Evolutionary conservation across 2,888 invertebrate species (phyloP).

Genomic region (Zele albiditarsus): DNA sequence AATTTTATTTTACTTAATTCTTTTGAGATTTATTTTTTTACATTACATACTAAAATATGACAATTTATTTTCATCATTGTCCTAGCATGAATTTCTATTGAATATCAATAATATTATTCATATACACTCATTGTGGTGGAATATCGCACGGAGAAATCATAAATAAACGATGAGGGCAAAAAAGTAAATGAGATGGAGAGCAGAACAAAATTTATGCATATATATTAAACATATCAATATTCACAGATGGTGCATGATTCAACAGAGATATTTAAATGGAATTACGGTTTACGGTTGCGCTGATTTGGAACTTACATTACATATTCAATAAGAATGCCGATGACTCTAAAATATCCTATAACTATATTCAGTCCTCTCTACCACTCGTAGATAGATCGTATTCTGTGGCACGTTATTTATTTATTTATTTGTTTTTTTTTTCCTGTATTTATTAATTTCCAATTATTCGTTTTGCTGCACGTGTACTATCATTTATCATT

Average conservation of each 20-base stretch:
- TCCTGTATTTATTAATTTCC: slow-evolving; percentile 23
- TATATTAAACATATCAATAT: slow-evolving; percentile 36
- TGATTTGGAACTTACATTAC: slow-evolving; percentile 40
- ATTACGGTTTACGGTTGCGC: slow-evolving; percentile 22
- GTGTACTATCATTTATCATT: slow-evolving; percentile 27
- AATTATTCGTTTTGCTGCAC: slow-evolving; percentile 40
- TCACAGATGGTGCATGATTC: slow-evolving; percentile 47
- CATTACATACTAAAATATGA: neutral
- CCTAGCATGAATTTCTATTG: slow-evolving; percentile 28
- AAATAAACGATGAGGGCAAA: neutral
- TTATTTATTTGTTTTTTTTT: slow-evolving; percentile 38
- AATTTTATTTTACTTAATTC: neutral
- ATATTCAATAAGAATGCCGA: slow-evolving; percentile 25
- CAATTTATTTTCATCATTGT: slow-evolving; percentile 8
- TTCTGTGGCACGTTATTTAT: slow-evolving; percentile 33
- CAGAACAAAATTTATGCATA: slow-evolving; percentile 25
- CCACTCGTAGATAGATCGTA: slow-evolving; percentile 13
- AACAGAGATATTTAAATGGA: slow-evolving; percentile 36
- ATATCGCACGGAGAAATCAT: slow-evolving; percentile 49
- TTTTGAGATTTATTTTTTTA: neutral
- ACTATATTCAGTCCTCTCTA: slow-evolving; percentile 5
- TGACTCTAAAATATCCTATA: neutral
- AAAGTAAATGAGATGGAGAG: slow-evolving; percentile 18
- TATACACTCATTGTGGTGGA: slow-evolving; percentile 44
- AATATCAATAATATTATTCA: slow-evolving; percentile 5